Conservation (phyloP, 1,140 invertebrate species). For the Babylonia areolata region DNA sequence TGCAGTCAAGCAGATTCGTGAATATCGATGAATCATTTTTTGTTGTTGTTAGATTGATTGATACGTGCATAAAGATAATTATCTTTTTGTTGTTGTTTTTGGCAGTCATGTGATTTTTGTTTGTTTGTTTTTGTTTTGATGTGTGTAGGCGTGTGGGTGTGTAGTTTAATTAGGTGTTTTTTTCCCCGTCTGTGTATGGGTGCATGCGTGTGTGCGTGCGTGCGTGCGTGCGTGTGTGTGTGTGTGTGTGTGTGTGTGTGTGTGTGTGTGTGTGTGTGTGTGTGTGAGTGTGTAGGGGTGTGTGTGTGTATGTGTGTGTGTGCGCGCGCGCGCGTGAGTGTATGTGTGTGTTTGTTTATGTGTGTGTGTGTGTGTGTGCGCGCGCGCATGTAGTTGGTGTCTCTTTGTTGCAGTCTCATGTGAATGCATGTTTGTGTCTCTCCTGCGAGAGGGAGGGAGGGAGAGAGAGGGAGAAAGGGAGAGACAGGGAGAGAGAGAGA, state of each 20-base stretch:
- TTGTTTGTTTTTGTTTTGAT: no score
- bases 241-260: constrained; percentile 10
- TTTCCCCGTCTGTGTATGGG: no score
- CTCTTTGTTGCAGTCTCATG: neutral
- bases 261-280: constrained; percentile 7
- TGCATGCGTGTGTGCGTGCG: neutral
- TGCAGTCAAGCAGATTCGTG: no score
- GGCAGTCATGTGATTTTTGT: no score
- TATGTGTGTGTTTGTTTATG: neutral
- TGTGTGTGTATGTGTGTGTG: neutral
- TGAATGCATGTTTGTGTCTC: no score
- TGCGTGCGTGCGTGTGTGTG: neutral
- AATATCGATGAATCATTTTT: no score
- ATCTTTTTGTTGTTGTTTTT: no score
- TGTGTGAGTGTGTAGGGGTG: neutral
- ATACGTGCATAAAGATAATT: no score
- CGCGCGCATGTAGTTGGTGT: neutral
- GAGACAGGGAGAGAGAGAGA: no score
- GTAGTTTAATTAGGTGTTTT: no score
- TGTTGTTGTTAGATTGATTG: no score
- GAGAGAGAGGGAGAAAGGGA: constrained; percentile 3
- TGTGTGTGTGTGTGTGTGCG: neutral
- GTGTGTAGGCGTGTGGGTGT: no score
- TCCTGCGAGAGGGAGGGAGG: neutral
- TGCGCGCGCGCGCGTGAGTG: neutral